phyloP scores from a whole-genome alignment of 2,113 vertebrate species.

The Crocuta crocuta region DNA sequence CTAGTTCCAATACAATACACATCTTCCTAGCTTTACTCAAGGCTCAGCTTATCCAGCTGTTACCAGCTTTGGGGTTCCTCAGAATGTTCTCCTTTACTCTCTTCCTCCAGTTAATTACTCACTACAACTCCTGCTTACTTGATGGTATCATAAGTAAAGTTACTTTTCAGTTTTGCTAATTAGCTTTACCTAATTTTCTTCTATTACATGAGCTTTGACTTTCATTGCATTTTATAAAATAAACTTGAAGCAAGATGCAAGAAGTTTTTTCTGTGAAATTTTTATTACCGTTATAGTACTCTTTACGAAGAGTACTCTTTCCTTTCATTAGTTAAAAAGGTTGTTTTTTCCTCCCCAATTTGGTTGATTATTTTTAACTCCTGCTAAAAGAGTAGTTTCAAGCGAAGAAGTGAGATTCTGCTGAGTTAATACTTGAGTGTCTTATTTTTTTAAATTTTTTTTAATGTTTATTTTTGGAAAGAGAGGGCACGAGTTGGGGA shows the following conservation, averaged over 20 bases:
- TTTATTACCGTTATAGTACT: neutral
- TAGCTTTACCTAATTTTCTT: neutral
- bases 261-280: neutral
- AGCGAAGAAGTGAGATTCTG: neutral
- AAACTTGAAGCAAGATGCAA: neutral
- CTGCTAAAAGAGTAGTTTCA: neutral
- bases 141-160: neutral
- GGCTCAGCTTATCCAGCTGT: neutral
- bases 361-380: slow-evolving; percentile 23
- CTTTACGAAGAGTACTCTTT: slow-evolving; percentile 1
- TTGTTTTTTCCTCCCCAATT: neutral
- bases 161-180: neutral
- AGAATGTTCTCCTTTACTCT: neutral
- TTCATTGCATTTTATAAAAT: neutral
- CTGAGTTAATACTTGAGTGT: neutral
- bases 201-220: neutral
- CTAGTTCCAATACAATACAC: neutral
- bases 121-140: neutral
- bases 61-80: neutral
- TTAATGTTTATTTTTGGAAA: no score
- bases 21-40: neutral
- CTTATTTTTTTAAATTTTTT: neutral
- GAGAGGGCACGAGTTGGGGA: no score
- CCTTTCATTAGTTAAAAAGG: neutral
- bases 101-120: neutral